Evolutionary conservation across 2,888 invertebrate species (phyloP), one percentile per base, ranked within the genome.

Genomic region (Nymphalis urticae): DNA sequence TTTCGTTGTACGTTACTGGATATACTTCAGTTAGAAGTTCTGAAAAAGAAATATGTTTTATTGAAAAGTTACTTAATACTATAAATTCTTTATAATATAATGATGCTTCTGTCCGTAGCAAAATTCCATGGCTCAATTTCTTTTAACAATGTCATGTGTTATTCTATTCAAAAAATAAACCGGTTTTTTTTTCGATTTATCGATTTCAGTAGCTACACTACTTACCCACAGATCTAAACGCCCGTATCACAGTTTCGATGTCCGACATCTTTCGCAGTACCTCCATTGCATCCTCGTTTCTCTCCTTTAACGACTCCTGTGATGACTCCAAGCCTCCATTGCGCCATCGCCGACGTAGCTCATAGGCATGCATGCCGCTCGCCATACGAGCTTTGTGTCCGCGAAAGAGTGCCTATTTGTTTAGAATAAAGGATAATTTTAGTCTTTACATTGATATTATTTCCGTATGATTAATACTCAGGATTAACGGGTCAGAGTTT

Each of bases 401-500:
- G 2, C 94, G 93, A 88, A 93, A 94, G 59, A 90, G 83, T 6
- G 94, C 93, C 89, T 93, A 72, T 32, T 48, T n/a, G 16, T n/a
- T 19, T 8, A 50, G 50, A 50, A 50, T 50, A 50, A 42, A 42
- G 1, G 10, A 42, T 10, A 42, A 42, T 10, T 13, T 13, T 13
- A 50, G 16, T n/a, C 10, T 48, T 50, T 50, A 2, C 16, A 50
- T 6, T n/a, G 6, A 50, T n/a, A 17, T 42, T 13, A 42, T 42
- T 42, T 42, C 13, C 3, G 42, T 42, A 42, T 13, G 13, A 42
- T 42, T 42, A n/a, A 50, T 6, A 32, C 5, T 32, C 27, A 32
- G 27, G 27, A 6, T 32, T 32, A 50, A 50, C 9, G 50, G n/a
- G 19, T 2, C 50, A 27, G 3, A 27, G 27, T 27, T 32, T 6